Percentiles rank a stretch among this genome's conserved stretches.
These are phyloP conservation scores for Acleris sparsana DNA, from an alignment of 2,888 invertebrate genomes.

Conservation along the genomic window DNA sequence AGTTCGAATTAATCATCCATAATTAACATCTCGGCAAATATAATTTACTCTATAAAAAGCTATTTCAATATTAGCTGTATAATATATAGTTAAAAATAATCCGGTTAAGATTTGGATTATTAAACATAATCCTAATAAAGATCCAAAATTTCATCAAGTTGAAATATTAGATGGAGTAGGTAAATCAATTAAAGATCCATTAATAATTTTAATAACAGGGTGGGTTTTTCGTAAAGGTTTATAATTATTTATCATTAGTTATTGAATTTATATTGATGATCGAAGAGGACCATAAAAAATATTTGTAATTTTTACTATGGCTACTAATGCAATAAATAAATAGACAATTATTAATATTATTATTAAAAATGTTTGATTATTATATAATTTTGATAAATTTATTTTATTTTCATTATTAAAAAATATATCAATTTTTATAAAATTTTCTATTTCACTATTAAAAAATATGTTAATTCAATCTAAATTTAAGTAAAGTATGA, in stretches of 20 bases:
- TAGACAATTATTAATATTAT: conserved; percentile 83
- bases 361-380: conserved; percentile 75
- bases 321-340: conserved; percentile 84
- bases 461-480: conserved; percentile 59
- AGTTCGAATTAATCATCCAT: conserved; percentile 86
- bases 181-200: conserved; percentile 83
- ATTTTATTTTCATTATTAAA: conserved; percentile 69
- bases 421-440: conserved; percentile 45
- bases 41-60: conserved; percentile 87
- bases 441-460: conserved; percentile 57
- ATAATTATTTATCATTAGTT: conserved; percentile 72
- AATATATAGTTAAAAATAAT: conserved; percentile 88
- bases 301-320: conserved; percentile 84
- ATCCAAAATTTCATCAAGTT: conserved; percentile 88
- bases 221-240: conserved; percentile 71
- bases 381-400: conserved; percentile 81
- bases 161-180: conserved; percentile 86
- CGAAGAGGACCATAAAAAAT: conserved; percentile 81
- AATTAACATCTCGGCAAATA: conserved; percentile 88
- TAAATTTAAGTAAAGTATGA: conserved; percentile 53
- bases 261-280: conserved; percentile 46
- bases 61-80: conserved; percentile 84
- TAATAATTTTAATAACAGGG: conserved; percentile 83
- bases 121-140: conserved; percentile 85
- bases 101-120: conserved; percentile 87